These are phyloP conservation scores for Ceyx erithaca DNA, from an alignment of 2,797 vertebrate genomes.

Conservation along the genomic window DNA sequence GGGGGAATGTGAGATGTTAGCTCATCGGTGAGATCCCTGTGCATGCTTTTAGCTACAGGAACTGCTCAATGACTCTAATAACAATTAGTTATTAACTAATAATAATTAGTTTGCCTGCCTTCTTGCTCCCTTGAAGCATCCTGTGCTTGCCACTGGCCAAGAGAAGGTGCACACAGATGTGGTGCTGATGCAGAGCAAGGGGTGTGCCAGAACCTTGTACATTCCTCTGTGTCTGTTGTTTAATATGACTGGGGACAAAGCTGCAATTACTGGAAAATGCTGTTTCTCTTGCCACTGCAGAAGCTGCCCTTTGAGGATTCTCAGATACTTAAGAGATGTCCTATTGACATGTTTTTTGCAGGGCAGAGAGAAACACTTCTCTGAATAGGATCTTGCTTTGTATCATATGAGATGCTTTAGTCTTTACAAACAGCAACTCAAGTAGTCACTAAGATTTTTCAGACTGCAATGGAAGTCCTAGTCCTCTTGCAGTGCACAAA, in stretches of 20 bases:
- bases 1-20: neutral
- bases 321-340: neutral
- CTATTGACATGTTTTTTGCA: neutral
- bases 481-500: neutral
- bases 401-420: neutral
- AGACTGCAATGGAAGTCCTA: neutral
- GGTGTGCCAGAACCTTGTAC: neutral
- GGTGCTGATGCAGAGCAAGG: neutral
- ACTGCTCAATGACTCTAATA: neutral
- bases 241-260: neutral
- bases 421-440: neutral
- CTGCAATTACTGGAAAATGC: neutral
- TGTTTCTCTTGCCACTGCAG: neutral
- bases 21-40: neutral
- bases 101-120: neutral
- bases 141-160: neutral
- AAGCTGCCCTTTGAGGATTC: neutral
- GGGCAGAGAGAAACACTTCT: neutral
- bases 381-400: neutral
- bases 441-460: neutral
- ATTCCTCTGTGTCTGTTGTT: rapidly evolving
- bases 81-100: too few species aligned
- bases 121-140: neutral
- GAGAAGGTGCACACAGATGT: rapidly evolving
- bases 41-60: neutral